Evolutionary conservation across 2,113 vertebrate species (phyloP).

Genomic region (Tychaedon coryphoeus): DNA sequence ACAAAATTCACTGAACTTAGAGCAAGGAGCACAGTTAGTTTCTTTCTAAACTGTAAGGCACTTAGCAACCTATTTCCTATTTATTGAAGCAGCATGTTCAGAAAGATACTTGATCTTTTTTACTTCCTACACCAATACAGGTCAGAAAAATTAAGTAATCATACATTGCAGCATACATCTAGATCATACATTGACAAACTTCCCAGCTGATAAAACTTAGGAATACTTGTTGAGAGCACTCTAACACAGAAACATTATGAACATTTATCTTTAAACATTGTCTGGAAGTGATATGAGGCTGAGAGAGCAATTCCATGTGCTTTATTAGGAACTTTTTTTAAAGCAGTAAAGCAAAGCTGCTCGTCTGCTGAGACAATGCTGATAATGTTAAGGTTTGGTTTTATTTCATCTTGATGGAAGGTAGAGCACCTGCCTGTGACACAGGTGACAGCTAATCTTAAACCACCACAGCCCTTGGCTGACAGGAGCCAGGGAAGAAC

Average conservation of each 20-base stretch:
- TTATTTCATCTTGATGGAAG: neutral
- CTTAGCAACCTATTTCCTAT: neutral
- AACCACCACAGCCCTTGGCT: neutral
- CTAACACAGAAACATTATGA: neutral
- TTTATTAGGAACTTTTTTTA: neutral
- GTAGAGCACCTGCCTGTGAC: neutral
- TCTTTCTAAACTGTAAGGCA: neutral
- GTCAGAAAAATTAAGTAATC: neutral
- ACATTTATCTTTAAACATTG: neutral
- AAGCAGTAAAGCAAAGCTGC: neutral
- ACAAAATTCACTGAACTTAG: neutral
- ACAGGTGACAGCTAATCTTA: neutral
- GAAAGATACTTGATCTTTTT: neutral
- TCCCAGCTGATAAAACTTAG: neutral
- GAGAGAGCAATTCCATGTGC: neutral
- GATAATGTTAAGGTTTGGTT: neutral
- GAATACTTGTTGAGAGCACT: neutral
- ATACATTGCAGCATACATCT: neutral
- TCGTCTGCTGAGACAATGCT: fast-evolving
- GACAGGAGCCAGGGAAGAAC: neutral
- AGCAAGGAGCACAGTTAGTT: neutral
- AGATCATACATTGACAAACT: neutral
- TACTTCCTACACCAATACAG: neutral
- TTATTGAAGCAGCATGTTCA: neutral
- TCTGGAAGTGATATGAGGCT: neutral